phyloP scores from a whole-genome alignment of 2,888 invertebrate species.

The Lepidochitona cinerea region DNA sequence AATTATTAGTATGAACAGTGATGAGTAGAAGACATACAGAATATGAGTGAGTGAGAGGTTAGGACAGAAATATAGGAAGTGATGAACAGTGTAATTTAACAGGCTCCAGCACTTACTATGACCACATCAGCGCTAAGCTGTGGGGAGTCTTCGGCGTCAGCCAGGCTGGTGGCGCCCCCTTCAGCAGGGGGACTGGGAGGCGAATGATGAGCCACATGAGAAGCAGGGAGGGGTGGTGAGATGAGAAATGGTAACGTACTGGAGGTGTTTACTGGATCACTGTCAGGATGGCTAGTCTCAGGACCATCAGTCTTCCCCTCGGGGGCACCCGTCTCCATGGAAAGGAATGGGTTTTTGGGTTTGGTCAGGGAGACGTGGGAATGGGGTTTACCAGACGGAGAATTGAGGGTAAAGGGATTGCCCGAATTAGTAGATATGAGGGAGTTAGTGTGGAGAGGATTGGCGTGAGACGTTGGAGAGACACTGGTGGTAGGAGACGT shows the following conservation, averaged over 20 bases:
- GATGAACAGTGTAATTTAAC: background rate
- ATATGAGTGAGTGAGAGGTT: too few species aligned
- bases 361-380: constrained; percentile 15
- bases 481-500: background rate
- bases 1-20: too few species aligned
- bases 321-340: background rate
- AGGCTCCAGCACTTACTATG: background rate
- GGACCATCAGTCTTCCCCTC: too few species aligned
- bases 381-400: constrained; percentile 13
- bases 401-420: background rate
- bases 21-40: too few species aligned
- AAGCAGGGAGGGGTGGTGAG: constrained; percentile 28
- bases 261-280: too few species aligned
- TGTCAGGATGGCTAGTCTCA: too few species aligned
- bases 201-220: background rate
- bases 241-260: constrained; percentile 7
- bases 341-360: constrained; percentile 19
- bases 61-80: too few species aligned
- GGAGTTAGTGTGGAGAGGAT: too few species aligned
- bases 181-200: background rate
- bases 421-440: too few species aligned
- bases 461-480: background rate
- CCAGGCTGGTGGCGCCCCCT: background rate
- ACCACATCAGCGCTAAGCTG: background rate
- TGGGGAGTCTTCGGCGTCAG: background rate